A percentile compares a stretch with the other conserved stretches of the same genome.
These are phyloP conservation scores for Corvus moneduloides DNA, from an alignment of 2,113 vertebrate genomes.

Conservation along the genomic window DNA sequence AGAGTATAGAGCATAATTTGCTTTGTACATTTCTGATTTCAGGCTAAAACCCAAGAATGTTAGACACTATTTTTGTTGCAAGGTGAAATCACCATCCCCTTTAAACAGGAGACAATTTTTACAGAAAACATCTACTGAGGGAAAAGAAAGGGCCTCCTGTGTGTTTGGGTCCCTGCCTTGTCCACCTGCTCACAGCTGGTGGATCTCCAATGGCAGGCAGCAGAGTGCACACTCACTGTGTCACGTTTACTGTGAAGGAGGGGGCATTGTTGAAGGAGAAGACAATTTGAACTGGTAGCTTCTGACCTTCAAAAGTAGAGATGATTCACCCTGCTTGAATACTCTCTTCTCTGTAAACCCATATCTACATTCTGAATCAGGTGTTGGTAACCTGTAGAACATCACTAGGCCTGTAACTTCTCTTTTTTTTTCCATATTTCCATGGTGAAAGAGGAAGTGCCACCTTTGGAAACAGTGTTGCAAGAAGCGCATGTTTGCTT, in stretches of 20 bases:
- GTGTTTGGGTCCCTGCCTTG: not conserved
- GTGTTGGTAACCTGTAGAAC: not conserved
- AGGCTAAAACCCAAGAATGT: not conserved
- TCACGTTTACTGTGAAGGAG: not conserved
- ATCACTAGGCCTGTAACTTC: not conserved
- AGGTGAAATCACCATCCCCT: not conserved
- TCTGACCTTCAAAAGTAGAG: not conserved
- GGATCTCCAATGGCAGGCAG: rapidly evolving
- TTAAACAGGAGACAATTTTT: not conserved
- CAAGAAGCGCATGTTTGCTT: not conserved
- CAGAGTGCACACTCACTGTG: rapidly evolving
- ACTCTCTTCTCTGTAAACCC: not conserved
- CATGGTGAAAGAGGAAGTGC: not conserved
- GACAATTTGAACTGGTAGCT: not conserved
- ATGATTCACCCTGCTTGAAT: not conserved
- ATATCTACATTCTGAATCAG: not conserved
- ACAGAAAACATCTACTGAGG: not conserved
- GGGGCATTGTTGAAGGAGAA: not conserved
- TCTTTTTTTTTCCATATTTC: not conserved
- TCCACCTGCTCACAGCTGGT: not conserved
- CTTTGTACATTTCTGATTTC: not conserved
- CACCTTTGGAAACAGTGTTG: not conserved
- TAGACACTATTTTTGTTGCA: not conserved
- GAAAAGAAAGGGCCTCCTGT: not conserved
- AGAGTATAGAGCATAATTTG: not conserved